Evolutionary conservation across 1,140 invertebrate species (phyloP), one percentile per base, ranked within the genome.

Genomic region (Micrasema longulum): DNA sequence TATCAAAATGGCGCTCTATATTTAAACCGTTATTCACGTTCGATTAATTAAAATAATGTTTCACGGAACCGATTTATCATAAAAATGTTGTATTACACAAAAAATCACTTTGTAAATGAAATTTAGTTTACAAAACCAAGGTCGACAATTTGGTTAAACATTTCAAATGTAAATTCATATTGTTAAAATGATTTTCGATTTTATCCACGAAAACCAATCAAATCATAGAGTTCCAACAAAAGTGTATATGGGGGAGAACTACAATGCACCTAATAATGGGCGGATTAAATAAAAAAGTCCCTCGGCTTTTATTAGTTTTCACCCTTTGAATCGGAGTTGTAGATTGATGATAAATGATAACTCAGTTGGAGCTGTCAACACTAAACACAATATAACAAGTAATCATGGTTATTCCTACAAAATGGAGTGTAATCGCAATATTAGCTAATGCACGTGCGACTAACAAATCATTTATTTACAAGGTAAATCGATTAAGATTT

Each of bases 271-370:
- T 45, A 41, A 62, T 26, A 52, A 52, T 35, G 55, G 57, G 69
- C 26, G 69, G 43, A 63, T 63, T 71, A 71, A 71, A 71, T 60
- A 69, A 62, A 63, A 71, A 63, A n/a, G 35, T 73, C 71, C 64
- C 68, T 73, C 65, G 68, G 35, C 14, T 52, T 55, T 68, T 68
- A 73, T 68, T 68, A 60, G 48, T 72, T 72, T 71, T 71, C 63
- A 45, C 60, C 60, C 62, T 55, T 71, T 45, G 35, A 53, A 48
- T 38, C 18, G 16, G 31, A n/a, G 35, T 23, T 18, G 16, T 14
- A n/a, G 35, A 16, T 18, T 11, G 18, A 2, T 48, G 63, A 67
- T 67, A 52, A 26, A 52, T 67, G 64, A 38, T 52, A 35, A 48
- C 63, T 47, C 38, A 14, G 57, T 62, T 41, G 11, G 52, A 14